These are phyloP conservation scores for Caenorhabditis tropicalis DNA, from an alignment of 1,140 invertebrate genomes.

Conservation along the genomic window DNA sequence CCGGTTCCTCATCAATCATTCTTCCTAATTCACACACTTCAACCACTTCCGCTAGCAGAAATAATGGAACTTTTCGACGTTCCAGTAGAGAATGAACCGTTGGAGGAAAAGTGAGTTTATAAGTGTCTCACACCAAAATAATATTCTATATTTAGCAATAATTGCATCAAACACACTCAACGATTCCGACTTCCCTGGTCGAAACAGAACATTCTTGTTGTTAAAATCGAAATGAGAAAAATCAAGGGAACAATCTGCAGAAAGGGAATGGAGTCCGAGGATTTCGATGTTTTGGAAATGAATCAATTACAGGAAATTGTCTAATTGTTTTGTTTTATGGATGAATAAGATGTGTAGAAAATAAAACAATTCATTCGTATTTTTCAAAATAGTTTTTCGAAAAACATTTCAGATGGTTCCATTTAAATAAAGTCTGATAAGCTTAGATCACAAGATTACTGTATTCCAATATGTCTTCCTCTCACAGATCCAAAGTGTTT, in stretches of 20 bases:
- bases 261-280: neutral
- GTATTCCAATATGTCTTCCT: too few species aligned
- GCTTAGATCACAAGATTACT: too few species aligned
- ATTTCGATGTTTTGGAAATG: neutral
- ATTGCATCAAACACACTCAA: neutral
- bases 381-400: too few species aligned
- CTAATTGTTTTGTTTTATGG: too few species aligned
- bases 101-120: neutral
- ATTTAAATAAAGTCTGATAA: too few species aligned
- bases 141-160: neutral
- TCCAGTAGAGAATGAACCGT: neutral
- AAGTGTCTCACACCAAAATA: neutral
- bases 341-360: too few species aligned
- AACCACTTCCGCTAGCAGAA: neutral
- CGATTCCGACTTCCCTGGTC: neutral
- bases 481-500: too few species aligned
- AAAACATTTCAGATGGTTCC: too few species aligned
- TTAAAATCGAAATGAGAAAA: neutral
- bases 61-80: neutral
- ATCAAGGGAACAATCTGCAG: neutral
- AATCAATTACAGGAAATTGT: too few species aligned
- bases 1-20: neutral
- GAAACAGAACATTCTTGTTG: neutral
- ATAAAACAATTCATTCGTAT: too few species aligned
- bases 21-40: neutral